phyloP scores from a whole-genome alignment of 2,888 invertebrate genomes.

The Tholera decimalis region DNA sequence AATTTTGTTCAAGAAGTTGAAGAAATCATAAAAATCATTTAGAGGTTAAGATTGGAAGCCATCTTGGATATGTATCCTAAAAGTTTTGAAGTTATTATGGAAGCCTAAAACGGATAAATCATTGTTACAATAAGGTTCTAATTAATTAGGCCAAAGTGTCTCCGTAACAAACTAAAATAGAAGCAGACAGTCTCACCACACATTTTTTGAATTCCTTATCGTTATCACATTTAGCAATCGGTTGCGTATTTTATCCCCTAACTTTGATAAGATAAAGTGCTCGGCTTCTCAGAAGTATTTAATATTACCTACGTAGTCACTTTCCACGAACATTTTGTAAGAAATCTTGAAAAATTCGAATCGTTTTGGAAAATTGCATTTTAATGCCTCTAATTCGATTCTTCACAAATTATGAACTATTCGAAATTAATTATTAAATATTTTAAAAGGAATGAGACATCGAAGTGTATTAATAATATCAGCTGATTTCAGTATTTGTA shows the following conservation, averaged over 20 bases:
- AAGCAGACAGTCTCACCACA: conserved; percentile 18
- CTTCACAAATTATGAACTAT: conserved; percentile 10
- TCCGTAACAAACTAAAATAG: conserved; percentile 26
- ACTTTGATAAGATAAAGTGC: conserved; percentile 35
- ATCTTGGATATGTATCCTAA: conserved; percentile 34
- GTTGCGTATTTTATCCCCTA: conserved; percentile 12
- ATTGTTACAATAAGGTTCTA: conserved; percentile 51
- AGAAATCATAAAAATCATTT: conserved; percentile 12
- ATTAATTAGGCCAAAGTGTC: conserved; percentile 31
- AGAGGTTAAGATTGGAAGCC: conserved; percentile 45
- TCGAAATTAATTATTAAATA: conserved; percentile 12
- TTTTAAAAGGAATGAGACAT: not conserved
- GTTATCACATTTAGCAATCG: conserved; percentile 18
- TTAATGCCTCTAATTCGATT: not conserved
- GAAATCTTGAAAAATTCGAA: conserved; percentile 3
- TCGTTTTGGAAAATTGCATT: conserved; percentile 24
- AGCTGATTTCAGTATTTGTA: conserved; percentile 28
- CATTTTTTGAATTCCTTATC: conserved; percentile 31
- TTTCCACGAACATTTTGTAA: conserved; percentile 2
- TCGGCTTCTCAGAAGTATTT: conserved; percentile 20
- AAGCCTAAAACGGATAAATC: conserved; percentile 16
- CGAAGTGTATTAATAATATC: conserved; percentile 22
- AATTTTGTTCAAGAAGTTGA: conserved; percentile 20
- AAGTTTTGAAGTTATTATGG: conserved; percentile 1
- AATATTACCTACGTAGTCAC: conserved; percentile 28